These are phyloP conservation scores for Cataglyphis hispanica DNA, from an alignment of 1,140 invertebrate species.

Conservation along the genomic window DNA sequence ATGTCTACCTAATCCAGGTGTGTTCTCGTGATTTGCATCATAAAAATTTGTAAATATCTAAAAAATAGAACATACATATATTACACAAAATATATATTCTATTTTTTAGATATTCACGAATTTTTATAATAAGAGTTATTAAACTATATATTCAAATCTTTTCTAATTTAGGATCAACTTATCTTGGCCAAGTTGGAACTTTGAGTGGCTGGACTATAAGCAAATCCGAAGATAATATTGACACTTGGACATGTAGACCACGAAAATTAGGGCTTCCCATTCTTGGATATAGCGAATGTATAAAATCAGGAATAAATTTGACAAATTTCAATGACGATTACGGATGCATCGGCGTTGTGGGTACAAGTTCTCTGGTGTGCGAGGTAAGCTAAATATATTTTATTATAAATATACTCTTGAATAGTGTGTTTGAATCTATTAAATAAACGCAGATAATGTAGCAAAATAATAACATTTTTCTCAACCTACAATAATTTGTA, in stretches of 20 bases:
- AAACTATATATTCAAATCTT: not conserved
- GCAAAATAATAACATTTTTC: not conserved
- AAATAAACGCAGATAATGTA: not conserved
- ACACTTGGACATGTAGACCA: conserved; percentile 81
- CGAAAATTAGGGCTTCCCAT: conserved; percentile 86
- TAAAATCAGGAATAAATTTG: conserved; percentile 78
- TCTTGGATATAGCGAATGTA: conserved; percentile 83
- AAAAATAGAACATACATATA: not conserved
- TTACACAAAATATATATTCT: not conserved
- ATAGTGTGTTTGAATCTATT: not conserved
- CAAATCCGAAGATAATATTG: conserved; percentile 46
- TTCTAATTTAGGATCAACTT: conserved; percentile 82
- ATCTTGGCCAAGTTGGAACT: conserved; percentile 87
- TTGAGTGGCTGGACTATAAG: conserved; percentile 87
- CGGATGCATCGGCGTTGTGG: conserved; percentile 86
- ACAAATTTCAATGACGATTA: conserved; percentile 84
- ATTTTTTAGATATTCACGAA: not conserved
- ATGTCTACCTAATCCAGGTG: conserved; percentile 87
- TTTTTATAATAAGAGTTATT: not conserved
- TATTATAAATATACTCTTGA: not conserved
- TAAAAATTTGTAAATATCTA: not conserved
- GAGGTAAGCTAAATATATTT: conserved; percentile 45
- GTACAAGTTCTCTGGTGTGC: conserved; percentile 84
- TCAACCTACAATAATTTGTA: not conserved
- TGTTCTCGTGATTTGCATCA: conserved; percentile 40